These are phyloP conservation scores for Acrobasis consociella DNA, from an alignment of 2,888 invertebrate genomes.

Conservation along the genomic window DNA sequence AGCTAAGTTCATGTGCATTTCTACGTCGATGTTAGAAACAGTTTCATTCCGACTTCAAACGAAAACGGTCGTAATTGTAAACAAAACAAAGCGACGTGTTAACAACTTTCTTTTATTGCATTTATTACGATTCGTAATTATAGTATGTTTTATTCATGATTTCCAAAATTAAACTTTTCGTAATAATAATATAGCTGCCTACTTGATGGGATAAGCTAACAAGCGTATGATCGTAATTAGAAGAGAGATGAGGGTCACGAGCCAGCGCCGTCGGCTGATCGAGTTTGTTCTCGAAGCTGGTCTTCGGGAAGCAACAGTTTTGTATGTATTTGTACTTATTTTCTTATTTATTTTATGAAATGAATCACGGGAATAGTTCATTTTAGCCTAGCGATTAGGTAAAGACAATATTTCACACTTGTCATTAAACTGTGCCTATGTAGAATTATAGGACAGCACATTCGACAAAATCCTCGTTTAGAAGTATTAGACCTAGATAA, in stretches of 20 bases:
- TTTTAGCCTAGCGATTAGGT: not conserved
- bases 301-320: constrained; percentile 41
- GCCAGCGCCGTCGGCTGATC: constrained; percentile 6
- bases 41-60: constrained; percentile 1
- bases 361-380: constrained; percentile 16
- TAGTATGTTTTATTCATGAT: constrained; percentile 15
- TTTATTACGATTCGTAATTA: constrained; percentile 28
- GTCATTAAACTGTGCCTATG: constrained; percentile 1
- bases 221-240: constrained; percentile 1
- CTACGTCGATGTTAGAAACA: not conserved
- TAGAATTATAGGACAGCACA: not conserved
- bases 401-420: not conserved
- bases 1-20: not conserved
- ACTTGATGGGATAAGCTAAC: constrained; percentile 12
- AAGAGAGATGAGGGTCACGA: not conserved
- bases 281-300: constrained; percentile 47
- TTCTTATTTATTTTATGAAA: constrained; percentile 23
- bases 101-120: constrained; percentile 26
- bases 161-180: constrained; percentile 8
- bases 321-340: constrained; percentile 42
- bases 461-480: not conserved
- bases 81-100: constrained; percentile 13
- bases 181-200: constrained; percentile 16
- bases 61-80: not conserved
- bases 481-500: constrained; percentile 7